These are phyloP conservation scores for Choloepus didactylus DNA, from an alignment of 2,797 vertebrate genomes.

Conservation along the genomic window DNA sequence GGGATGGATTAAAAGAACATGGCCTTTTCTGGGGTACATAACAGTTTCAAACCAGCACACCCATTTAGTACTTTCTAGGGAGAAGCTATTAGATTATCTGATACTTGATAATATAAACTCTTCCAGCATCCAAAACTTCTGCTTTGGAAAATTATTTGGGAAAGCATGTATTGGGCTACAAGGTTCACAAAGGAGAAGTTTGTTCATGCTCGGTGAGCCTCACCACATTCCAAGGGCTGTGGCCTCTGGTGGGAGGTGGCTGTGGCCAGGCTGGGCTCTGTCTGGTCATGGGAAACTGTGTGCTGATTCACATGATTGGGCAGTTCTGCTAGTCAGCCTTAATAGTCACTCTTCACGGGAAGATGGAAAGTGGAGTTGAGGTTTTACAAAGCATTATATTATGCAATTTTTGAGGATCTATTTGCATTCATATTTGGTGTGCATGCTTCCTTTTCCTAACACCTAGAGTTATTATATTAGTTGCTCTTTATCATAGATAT, in stretches of 20 bases:
- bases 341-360: not conserved
- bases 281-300: not conserved
- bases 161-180: not conserved
- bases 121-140: not conserved
- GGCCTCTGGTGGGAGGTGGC: not conserved
- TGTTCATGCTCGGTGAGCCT: not conserved
- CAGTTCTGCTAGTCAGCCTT: rapidly evolving
- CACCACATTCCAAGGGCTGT: not conserved
- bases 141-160: not conserved
- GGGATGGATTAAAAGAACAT: no score
- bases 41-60: no score
- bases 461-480: not conserved
- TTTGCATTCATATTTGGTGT: not conserved
- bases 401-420: not conserved
- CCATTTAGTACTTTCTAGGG: conserved; percentile 23
- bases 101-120: not conserved
- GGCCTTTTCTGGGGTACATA: no score
- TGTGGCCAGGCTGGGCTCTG: not conserved
- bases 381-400: conserved; percentile 3
- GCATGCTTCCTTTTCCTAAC: not conserved
- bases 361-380: not conserved
- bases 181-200: not conserved
- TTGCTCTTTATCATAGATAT: not conserved
- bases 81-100: not conserved
- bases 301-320: not conserved